phyloP scores from a whole-genome alignment of 2,888 invertebrate species.

The Lumbricus terrestris region DNA sequence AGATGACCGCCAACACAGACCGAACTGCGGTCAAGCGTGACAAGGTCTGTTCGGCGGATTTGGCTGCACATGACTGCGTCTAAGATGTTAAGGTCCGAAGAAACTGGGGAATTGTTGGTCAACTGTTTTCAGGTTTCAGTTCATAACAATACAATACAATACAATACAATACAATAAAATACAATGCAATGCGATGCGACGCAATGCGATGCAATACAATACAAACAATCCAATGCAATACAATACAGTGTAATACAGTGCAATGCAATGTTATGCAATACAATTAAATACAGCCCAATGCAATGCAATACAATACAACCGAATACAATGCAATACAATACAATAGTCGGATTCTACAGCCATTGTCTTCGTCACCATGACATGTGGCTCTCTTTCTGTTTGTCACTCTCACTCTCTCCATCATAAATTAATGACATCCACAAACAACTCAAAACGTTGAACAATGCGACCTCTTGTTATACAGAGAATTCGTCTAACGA shows the following conservation, averaged over 20 bases:
- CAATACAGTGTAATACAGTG: background rate
- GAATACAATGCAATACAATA: no score
- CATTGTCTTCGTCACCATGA: background rate
- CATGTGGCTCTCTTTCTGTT: background rate
- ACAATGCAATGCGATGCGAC: no score
- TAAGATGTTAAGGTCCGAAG: background rate
- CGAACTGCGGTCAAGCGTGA: background rate
- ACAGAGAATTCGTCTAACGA: no score
- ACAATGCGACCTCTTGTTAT: no score
- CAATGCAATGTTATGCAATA: background rate
- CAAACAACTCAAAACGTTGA: no score
- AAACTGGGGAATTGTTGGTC: background rate
- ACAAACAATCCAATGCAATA: background rate
- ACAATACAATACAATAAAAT: no score
- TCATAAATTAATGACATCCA: no score
- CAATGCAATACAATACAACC: no score
- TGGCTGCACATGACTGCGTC: background rate
- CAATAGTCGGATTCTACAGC: background rate
- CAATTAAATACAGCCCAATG: no score
- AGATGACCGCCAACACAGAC: background rate
- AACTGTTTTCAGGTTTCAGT: background rate
- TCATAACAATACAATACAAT: background rate
- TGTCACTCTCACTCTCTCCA: background rate
- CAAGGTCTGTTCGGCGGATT: background rate
- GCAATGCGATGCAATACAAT: no score